Evolutionary conservation across 2,888 invertebrate species (phyloP), one percentile per base, ranked within the genome.

Genomic region (Ametastegia equiseti): DNA sequence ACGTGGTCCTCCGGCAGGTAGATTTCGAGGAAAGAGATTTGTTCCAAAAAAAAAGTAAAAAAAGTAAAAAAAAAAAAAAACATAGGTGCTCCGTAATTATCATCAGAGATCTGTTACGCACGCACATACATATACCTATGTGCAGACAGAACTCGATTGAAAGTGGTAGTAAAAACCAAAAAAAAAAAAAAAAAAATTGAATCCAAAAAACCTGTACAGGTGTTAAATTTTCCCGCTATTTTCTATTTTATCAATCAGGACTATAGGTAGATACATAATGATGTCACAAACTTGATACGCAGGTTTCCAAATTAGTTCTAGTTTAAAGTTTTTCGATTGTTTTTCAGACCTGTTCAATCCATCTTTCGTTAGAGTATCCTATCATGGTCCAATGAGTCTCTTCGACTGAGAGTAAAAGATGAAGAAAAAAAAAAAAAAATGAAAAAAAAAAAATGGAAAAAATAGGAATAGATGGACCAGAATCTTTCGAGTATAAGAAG

Each of bases 1-100:
- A 19, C 33, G 36, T 39, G 65, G 13, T 81, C 73, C 81, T 39
- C 2, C 50, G 15, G 5, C 15, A 83, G 82, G 80, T 81, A 83
- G 81, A 81, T 42, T 67, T 27, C 60, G 60, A 60, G 60, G 60
- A 15, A 60, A 11, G 6, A 27, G 5, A 60, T 60, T 30, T 30
- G 30, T 27, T 60, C 30, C 9, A 4, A 15, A 60, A 6, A n/a
- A n/a, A n/a, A n/a, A n/a, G n/a, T n/a, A n/a, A n/a, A n/a, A n/a
- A n/a, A n/a, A n/a, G n/a, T n/a, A n/a, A n/a, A n/a, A n/a, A n/a
- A n/a, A n/a, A n/a, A n/a, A n/a, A n/a, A n/a, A n/a, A n/a, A n/a
- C n/a, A n/a, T n/a, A 30, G 60, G 27, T 60, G 15, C 60, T 6
- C 27, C 60, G 60, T 15, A 19, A 54, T 54, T 54, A 54, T 19